These are phyloP conservation scores for Phyllostomus discolor DNA, from an alignment of 2,113 vertebrate species.

Conservation along the genomic window DNA sequence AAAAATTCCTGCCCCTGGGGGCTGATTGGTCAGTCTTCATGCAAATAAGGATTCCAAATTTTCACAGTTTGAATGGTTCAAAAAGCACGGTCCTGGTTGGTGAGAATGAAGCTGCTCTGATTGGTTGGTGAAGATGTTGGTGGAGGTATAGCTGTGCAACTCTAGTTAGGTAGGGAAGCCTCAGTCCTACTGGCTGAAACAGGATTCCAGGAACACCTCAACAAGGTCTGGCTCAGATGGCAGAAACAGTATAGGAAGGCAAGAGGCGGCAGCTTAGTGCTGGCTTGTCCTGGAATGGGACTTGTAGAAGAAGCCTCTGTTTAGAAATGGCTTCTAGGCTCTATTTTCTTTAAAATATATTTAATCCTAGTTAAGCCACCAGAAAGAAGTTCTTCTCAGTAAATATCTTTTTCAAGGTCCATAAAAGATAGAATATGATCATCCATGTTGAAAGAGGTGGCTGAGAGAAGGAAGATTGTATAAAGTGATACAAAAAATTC, in stretches of 20 bases:
- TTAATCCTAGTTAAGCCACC: not conserved
- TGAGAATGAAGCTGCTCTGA: not conserved
- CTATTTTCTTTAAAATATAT: not conserved
- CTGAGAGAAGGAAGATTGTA: not conserved
- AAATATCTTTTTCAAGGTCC: not conserved
- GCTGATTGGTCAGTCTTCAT: not conserved
- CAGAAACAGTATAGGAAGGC: not conserved
- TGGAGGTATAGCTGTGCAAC: not conserved
- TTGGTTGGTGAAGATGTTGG: not conserved
- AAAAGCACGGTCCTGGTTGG: not conserved
- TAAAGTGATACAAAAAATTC: not conserved
- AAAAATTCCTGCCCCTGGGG: not conserved
- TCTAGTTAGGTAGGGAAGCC: not conserved
- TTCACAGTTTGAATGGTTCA: not conserved
- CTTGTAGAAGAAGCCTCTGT: not conserved
- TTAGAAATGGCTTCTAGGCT: not conserved
- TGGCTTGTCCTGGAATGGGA: not conserved
- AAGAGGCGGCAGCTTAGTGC: not conserved
- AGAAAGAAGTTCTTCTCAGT: not conserved
- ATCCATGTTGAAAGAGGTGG: not conserved
- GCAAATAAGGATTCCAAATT: not conserved
- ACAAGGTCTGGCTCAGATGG: not conserved
- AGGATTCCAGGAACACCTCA: not conserved
- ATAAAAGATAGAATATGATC: not conserved
- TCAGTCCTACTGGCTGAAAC: not conserved